These are phyloP conservation scores for Lepisosteus oculatus DNA, from an alignment of 2,113 vertebrate species.

Conservation along the genomic window DNA sequence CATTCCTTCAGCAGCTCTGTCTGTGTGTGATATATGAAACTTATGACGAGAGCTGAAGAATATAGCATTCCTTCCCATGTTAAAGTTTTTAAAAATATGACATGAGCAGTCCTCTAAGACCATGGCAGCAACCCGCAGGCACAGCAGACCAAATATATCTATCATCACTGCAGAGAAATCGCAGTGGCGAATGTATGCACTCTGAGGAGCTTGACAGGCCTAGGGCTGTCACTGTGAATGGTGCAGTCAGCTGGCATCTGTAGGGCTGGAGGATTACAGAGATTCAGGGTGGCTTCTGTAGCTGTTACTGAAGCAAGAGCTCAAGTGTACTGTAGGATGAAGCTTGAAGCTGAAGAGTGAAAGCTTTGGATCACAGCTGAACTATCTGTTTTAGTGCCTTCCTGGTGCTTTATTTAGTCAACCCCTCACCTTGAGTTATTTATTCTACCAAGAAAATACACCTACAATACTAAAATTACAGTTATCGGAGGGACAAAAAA, in stretches of 20 bases:
- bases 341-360: neutral
- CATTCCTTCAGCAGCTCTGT: neutral
- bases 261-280: neutral
- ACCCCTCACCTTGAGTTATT: too few relatives aligned
- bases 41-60: neutral
- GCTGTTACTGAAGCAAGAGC: neutral
- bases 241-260: constrained; percentile 3
- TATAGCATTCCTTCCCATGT: neutral
- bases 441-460: too few relatives aligned
- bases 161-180: constrained; percentile 8
- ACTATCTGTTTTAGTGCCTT: too few relatives aligned
- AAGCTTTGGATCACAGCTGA: neutral
- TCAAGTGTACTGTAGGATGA: neutral
- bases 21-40: neutral
- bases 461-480: too few relatives aligned
- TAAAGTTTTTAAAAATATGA: constrained; percentile 3
- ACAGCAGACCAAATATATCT: neutral
- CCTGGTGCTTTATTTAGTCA: too few relatives aligned
- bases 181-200: neutral
- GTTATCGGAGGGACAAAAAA: too few relatives aligned
- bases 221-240: neutral
- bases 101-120: neutral
- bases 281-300: neutral
- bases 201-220: neutral
- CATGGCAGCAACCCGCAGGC: neutral